Conservation (phyloP, 2,797 vertebrate genomes). For the Oceanodroma leucorhoa region DNA sequence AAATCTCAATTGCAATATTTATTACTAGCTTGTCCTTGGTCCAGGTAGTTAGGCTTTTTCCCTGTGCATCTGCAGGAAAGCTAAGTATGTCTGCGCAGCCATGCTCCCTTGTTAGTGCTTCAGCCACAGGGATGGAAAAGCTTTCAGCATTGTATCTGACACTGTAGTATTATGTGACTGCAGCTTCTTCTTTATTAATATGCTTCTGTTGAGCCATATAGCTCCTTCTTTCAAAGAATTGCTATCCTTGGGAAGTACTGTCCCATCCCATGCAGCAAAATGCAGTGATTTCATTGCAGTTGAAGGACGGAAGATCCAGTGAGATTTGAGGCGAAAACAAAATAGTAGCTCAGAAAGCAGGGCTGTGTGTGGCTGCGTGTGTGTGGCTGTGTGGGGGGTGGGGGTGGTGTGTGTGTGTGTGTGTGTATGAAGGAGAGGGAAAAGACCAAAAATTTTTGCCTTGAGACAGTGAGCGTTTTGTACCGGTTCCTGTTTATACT, state of each 20-base stretch:
- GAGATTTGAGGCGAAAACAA: background rate
- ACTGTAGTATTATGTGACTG: background rate
- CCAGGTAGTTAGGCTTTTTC: background rate
- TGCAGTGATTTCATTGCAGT: background rate
- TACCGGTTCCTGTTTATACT: background rate
- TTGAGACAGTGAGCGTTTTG: background rate
- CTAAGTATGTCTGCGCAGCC: background rate
- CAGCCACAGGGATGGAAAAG: background rate
- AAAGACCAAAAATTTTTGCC: background rate
- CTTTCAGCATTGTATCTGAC: background rate
- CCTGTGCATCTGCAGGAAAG: background rate
- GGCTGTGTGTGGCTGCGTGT: background rate
- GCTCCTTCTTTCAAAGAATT: background rate
- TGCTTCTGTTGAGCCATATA: background rate
- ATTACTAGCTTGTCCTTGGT: background rate
- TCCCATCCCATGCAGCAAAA: background rate
- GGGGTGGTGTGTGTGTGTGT: no score
- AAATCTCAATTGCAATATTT: background rate
- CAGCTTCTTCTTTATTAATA: background rate
- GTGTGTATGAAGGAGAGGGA: background rate
- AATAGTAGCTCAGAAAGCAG: background rate
- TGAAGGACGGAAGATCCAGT: background rate
- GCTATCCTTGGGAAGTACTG: background rate
- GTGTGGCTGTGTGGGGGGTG: no score
- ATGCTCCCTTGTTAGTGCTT: background rate